Conservation (phyloP, 2,113 vertebrate genomes). For the Oxygymnocypris stewartii region DNA sequence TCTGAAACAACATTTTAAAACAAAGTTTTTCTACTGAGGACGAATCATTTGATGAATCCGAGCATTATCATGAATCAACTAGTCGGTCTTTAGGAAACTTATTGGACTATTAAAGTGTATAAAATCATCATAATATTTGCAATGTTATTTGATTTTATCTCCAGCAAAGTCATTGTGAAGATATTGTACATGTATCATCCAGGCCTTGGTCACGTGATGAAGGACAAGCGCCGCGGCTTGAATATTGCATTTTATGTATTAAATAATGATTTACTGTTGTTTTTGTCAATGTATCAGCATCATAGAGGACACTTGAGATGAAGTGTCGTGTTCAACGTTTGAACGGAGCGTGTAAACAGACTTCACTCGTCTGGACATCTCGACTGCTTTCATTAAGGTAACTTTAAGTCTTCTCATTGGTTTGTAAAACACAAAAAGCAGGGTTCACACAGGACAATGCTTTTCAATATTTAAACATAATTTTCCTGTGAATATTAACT, state of each 20-base stretch:
- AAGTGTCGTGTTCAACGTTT: neutral
- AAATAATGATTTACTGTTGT: neutral
- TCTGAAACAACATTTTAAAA: no score
- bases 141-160: neutral
- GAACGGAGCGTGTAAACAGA: neutral
- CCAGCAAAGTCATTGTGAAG: neutral
- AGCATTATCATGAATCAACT: neutral
- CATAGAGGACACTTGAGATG: neutral
- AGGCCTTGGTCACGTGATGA: neutral
- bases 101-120: neutral
- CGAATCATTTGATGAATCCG: neutral
- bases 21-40: no score
- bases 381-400: neutral
- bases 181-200: neutral
- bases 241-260: neutral
- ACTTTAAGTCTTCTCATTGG: neutral
- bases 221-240: neutral
- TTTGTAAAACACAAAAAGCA: neutral
- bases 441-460: neutral
- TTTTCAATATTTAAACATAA: neutral
- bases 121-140: neutral
- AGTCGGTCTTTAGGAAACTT: neutral
- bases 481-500: neutral
- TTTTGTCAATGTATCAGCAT: no score
- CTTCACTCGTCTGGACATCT: neutral